Evolutionary conservation across 2,888 invertebrate genomes (phyloP), one percentile per base, ranked within the genome.

Genomic region (Lasioglossum morio): DNA sequence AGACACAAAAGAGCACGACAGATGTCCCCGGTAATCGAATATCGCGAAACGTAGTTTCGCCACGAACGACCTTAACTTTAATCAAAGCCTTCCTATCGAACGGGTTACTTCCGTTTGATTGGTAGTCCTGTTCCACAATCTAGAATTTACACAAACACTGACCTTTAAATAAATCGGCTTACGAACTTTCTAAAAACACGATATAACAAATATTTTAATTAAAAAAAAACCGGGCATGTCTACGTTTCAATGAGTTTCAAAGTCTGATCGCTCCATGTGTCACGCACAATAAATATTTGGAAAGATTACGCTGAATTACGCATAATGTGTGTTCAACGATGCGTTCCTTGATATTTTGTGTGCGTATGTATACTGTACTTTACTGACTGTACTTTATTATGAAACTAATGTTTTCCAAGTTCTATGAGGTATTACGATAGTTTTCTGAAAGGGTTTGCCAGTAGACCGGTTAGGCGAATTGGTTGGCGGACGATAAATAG

Each of bases 371-470:
- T n/a, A n/a, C n/a, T n/a, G n/a, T n/a, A n/a, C n/a, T n/a, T n/a
- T n/a, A n/a, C n/a, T n/a, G n/a, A n/a, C 74, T 77, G 77, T 91
- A 92, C 92, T 92, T 92, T 91, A 92, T 92, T 91, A 92, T 89
- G 91, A 88, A 89, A 89, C 90, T 92, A 92, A 92, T 92, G 92
- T 92, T 92, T 92, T 92, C 92, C 88, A 88, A 91, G 89, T 89
- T 89, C 89, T 88, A 91, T 92, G 92, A 92, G 91, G 91, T 92
- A 92, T 92, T 91, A 91, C 91, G 92, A 92, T 92, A 92, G 92
- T 92, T 93, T 92, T 90, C 84, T 89, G 89, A 90, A 91, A 89
- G 89, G 87, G 87, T 89, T 87, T 88, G 88, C 84, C 84, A 87
- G 84, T 83, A 87, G 86, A 84, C 79, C 86, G 89, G 84, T 72